These are phyloP conservation scores for Lithobates pipiens DNA, from an alignment of 2,797 vertebrate genomes.

Conservation along the genomic window DNA sequence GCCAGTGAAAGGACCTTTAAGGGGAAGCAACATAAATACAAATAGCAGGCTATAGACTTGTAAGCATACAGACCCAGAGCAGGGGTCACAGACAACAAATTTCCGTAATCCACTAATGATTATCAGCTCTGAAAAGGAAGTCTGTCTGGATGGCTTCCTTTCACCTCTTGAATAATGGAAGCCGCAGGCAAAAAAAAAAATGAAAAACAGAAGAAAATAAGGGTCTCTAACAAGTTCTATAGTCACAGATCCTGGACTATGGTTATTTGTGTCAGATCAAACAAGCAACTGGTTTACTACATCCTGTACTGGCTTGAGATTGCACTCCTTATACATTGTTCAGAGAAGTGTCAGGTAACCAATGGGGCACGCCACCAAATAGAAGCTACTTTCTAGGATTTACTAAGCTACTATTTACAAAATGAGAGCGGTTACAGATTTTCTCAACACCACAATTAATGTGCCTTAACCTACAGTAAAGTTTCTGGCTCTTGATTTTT, in stretches of 20 bases:
- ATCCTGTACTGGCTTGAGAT: conserved; percentile 76
- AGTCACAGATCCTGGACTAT: conserved; percentile 70
- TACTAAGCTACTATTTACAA: background rate
- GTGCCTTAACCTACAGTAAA: background rate
- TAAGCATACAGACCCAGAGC: background rate
- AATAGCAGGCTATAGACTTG: background rate
- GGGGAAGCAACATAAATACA: background rate
- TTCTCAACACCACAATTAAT: no score
- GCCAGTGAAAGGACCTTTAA: background rate
- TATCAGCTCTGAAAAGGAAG: conserved; percentile 70
- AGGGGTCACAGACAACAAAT: conserved; percentile 48
- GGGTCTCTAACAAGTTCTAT: conserved; percentile 67
- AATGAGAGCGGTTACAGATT: background rate
- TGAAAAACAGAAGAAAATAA: conserved; percentile 62
- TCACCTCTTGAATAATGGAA: conserved; percentile 72
- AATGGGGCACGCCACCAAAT: background rate
- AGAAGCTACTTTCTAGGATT: background rate
- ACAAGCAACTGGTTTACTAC: conserved; percentile 75
- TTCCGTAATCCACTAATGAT: conserved; percentile 62
- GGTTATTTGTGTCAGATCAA: conserved; percentile 73
- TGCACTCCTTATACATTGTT: conserved; percentile 39
- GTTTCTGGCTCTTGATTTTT: no score
- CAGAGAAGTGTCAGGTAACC: background rate
- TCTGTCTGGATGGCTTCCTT: conserved; percentile 77
- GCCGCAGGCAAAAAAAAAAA: conserved; percentile 73